Percentiles rank a stretch among this genome's conserved stretches.
These are phyloP conservation scores for Platysteira castanea DNA, from an alignment of 2,113 vertebrate species.

Conservation along the genomic window DNA sequence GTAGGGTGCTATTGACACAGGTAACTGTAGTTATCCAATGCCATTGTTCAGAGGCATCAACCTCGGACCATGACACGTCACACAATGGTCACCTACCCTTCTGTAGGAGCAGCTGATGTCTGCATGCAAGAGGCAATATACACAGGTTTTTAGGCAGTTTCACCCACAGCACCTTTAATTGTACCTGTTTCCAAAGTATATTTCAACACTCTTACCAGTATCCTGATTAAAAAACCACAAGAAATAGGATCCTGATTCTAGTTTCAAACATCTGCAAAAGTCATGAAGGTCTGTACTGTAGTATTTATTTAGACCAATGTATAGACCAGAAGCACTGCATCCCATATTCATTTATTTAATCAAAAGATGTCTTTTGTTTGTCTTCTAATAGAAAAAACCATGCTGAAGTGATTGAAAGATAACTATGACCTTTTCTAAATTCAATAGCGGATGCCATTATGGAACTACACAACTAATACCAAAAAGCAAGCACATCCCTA, in stretches of 20 bases:
- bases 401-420: not conserved
- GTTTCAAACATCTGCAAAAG: not conserved
- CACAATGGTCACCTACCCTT: not conserved
- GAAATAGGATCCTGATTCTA: not conserved
- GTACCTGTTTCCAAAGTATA: not conserved
- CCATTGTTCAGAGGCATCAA: not conserved
- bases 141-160: not conserved
- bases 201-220: not conserved
- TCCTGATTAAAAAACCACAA: not conserved
- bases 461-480: not conserved
- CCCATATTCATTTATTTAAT: not conserved
- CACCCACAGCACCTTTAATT: not conserved
- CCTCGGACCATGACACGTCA: not conserved
- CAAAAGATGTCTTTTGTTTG: not conserved
- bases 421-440: not conserved
- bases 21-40: not conserved
- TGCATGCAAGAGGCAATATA: not conserved
- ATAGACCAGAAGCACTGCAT: not conserved
- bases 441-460: not conserved
- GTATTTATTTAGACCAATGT: not conserved
- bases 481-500: not conserved
- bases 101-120: not conserved
- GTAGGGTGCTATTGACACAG: not conserved
- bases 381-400: not conserved
- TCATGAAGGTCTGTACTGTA: not conserved